phyloP scores from a whole-genome alignment of 2,113 vertebrate species.

The Lophotis ruficrista region DNA sequence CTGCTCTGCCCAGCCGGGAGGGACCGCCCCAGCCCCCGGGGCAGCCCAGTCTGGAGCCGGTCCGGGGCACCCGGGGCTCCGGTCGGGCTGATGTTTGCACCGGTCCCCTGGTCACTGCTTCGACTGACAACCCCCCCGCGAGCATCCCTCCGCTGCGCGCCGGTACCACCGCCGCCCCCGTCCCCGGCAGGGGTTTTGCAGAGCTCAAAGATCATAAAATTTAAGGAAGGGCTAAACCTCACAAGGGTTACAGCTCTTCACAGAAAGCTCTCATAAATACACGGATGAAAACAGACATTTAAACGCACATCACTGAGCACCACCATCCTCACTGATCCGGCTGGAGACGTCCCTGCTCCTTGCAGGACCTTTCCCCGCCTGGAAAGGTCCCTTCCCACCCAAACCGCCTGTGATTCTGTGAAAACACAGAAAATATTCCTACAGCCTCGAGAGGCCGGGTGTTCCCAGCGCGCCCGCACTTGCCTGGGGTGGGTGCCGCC shows the following conservation, averaged over 20 bases:
- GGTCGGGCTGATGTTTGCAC: neutral
- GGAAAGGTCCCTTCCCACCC: neutral
- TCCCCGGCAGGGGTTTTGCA: rapidly evolving
- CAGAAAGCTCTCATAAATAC: neutral
- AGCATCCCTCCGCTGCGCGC: rapidly evolving
- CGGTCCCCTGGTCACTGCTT: neutral
- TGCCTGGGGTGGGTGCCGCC: conserved; percentile 32
- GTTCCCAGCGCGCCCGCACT: neutral
- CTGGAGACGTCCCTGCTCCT: neutral
- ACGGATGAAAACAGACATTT: neutral
- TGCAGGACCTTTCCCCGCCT: too few relatives aligned
- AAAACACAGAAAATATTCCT: neutral
- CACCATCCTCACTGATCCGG: rapidly evolving
- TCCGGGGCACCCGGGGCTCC: neutral
- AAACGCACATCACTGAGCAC: too few relatives aligned
- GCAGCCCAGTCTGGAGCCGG: rapidly evolving
- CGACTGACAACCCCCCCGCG: rapidly evolving
- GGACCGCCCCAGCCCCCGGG: rapidly evolving
- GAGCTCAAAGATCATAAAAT: neutral
- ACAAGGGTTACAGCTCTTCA: neutral
- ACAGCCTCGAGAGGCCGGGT: neutral
- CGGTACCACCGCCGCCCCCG: rapidly evolving
- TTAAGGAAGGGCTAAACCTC: neutral
- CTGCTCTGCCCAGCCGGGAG: neutral
- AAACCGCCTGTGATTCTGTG: neutral